These are phyloP conservation scores for Mylabris phalerata DNA, from an alignment of 1,140 invertebrate genomes.

Conservation along the genomic window DNA sequence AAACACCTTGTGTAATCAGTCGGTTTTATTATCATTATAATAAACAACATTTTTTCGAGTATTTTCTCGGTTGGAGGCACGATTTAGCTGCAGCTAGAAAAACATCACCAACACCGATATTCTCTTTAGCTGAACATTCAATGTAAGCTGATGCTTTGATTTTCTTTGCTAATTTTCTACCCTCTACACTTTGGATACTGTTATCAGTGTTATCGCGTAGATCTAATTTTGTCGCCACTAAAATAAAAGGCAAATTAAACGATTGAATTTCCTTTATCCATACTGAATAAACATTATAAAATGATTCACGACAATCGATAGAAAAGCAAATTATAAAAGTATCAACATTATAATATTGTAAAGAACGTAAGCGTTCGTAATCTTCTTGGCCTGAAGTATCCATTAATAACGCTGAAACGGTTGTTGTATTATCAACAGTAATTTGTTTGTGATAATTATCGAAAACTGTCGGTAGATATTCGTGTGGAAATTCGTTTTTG, in stretches of 20 bases:
- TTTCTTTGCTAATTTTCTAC: neutral
- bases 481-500: constrained; percentile 93
- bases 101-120: constrained; percentile 2
- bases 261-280: constrained; percentile 1
- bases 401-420: constrained; percentile 82
- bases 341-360: constrained; percentile 71
- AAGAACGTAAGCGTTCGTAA: constrained; percentile 87
- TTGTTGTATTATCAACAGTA: constrained; percentile 88
- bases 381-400: constrained; percentile 94
- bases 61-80: too few species aligned
- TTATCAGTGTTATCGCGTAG: neutral
- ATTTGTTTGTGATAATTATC: constrained; percentile 95
- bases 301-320: neutral
- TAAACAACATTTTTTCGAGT: too few species aligned
- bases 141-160: neutral
- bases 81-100: constrained; percentile 1
- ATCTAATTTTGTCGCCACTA: constrained; percentile 2
- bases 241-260: constrained; percentile 1
- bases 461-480: constrained; percentile 95
- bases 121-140: constrained; percentile 36
- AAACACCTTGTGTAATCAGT: too few species aligned
- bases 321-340: constrained; percentile 3
- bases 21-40: too few species aligned
- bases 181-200: neutral
- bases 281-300: neutral